Base-by-base conservation (phyloP, 2,888 invertebrate species). In the Ligdia adustata region DNA sequence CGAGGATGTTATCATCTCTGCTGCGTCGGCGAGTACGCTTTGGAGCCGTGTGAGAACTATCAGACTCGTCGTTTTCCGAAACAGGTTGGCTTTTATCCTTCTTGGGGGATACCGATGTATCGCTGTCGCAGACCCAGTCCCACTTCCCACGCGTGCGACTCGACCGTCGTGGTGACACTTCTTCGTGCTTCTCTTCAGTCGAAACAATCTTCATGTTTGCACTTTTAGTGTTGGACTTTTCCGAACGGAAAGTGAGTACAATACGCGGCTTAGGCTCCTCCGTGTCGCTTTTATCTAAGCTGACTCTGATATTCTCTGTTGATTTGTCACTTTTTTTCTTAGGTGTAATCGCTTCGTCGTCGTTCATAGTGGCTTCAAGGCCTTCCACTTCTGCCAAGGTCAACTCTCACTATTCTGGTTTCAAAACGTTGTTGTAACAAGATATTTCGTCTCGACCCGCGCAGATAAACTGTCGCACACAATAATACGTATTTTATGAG, bases 1-100 rank as follows among this genome's bases (percentile, higher is more conserved):
- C 93, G 12, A 95, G 75, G 16, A 94, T 91, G 34, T 94, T 93
- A 52, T 93, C 92, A 28, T 93, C 93, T 66, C 93, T 93, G 57
- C 92, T 93, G 32, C 92, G 83, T 22, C 93, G 89, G 38, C 93
- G 90, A 0, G 93, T 92, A 0, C 94, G 89, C 72, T 94, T 95
- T 0, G 92, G 81, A 6, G 90, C 79, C 13, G 84, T 68, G 27
- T 66, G 72, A 0, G 80, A 74, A 47, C 70, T 75, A 20, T 85
- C 85, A 0, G 80, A 82, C 33, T 82, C 88, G 31, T 88, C 88
- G 43, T 82, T 83, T 43, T 91, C 87, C 1, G 85, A 84, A 1
- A 71, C 72, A 1, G 74, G 65, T 31, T 75, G 78, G 11, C 74
- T 69, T 41, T 77, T 74, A 1, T 76, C 75, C 54, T 80, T 81